Evolutionary conservation across 92 coral and sea anemone species (phyloP), one percentile per base, ranked within the genome.

Genomic region (Parazoanthus swiftii): DNA sequence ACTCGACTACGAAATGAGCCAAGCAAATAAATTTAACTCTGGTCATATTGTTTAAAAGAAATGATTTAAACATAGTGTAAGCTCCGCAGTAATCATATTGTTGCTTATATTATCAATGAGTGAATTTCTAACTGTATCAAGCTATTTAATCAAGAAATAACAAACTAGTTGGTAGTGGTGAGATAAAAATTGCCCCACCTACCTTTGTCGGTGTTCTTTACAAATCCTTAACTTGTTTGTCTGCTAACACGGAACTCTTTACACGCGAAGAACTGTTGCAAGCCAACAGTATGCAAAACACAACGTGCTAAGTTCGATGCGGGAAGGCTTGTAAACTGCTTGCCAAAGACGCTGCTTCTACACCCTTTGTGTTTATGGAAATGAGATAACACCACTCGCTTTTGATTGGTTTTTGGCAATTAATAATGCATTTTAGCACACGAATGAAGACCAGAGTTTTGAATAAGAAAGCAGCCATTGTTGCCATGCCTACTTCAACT

Each of bases 361-460:
- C 35, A 44, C 59, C 81, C 36, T 37, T 81, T 81, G 43, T 81
- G 85, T 63, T 66, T 81, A 59, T 81, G 74, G 85, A 81, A 58
- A 81, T 81, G 39, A 39, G 74, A 20, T n/a, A 18, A 33, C 7
- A 63, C 8, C 46, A 26, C 73, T 63, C 85, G 46, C 85, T 81
- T 59, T 81, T 81, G 85, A 81, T 81, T 81, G 85, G 85, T 8
- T 39, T 21, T 63, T 81, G 85, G 18, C 42, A 81, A 63, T 81
- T 81, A 81, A 81, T 81, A 81, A 81, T 81, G 85, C 85, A 81
- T 81, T 81, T 81, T 81, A 81, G 35, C 85, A 63, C 51, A 58
- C 33, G 44, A 81, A 36, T 18, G 10, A 29, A 36, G 70, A 33
- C 48, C 74, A 26, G 15, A 2, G 56, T 81, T 63, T 81, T 81